Evolutionary conservation across 2,113 vertebrate species (phyloP), one percentile per base, ranked within the genome.

Genomic region (Eira barbara): DNA sequence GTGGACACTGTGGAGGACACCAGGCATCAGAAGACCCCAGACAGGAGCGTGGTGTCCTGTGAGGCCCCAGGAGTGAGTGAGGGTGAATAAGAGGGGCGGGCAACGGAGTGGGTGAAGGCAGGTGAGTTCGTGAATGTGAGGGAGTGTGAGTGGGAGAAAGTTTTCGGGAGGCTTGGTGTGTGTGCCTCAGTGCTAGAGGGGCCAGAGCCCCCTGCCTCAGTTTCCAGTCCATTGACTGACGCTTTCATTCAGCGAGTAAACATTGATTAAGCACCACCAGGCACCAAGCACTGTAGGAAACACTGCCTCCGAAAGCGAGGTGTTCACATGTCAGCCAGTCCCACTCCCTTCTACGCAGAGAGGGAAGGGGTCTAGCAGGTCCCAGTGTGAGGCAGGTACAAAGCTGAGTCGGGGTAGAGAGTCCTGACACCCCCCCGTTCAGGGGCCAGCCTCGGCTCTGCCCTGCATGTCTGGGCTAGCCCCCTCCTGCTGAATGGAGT

Each of bases 151-250:
- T 34, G 49, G 13, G 47, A 23, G 59, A 47, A 11, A 8, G 31
- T 0, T 12, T 2, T 90, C 4, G 2, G 34, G 87, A 65, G 8
- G 4, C 36, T 83, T 57, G 13, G 2, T 6, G 5, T 6, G 5
- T 17, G 31, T 2, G 11, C 13, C 4, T 6, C 21, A 9, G 45
- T 0, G 25, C 69, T 57, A 1, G 17, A 3, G 4, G 67, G 45
- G 17, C 61, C 42, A 2, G 67, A 67, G 39, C 31, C 25, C 31
- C 80, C 29, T 11, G 47, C n/a, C 57, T 96, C 57, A 7, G 27
- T 11, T 78, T 81, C 80, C 21, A 55, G 7, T 36, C 73, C 71
- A 21, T 52, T 47, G 71, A 11, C n/a, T 14, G 79, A 10, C 45
- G 49, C 21, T 7, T 63, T 90, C 36, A 20, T 78, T 59, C 74